Evolutionary conservation across 2,888 invertebrate species (phyloP), one percentile per base, ranked within the genome.

Genomic region (Nephrotoma flavescens): DNA sequence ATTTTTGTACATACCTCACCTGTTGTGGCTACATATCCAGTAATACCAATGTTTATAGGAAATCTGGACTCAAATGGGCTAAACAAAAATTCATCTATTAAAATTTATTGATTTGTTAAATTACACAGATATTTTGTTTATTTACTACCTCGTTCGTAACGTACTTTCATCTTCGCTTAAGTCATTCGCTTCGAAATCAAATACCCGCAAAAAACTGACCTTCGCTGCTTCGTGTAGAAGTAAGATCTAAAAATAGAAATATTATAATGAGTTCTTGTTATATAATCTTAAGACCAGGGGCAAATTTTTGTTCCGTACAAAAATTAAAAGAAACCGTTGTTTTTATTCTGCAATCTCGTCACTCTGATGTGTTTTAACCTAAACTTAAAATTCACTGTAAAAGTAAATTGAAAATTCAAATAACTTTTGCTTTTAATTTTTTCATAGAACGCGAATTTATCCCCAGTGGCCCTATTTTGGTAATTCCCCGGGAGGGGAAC

Each of bases 41-140:
- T 98, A 90, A 98, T 97, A 87, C 98, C 98, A 88, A 98, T 95
- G 92, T 98, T 98, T 90, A 98, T 97, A 52, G 98, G 98, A 92
- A 98, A 98, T 88, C 98, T 94, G 90, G 97, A 97, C 91, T 97
- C 97, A 92, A 96, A 97, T 86, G 97, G 97, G 91, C 95, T 95
- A 91, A 88, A 93, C 93, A 84, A 71, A 31, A 71, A 71, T 31
- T 71, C 19, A 71, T 71, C 71, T 71, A 71, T 87, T 88, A 88
- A 88, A 87, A 87, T 41, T 47, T 31, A 86, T 85, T 85, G 86
- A 87, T 86, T 71, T 71, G 71, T 71, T 71, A 71, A 71, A 71
- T 31, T 71, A 31, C 7, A 71, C 71, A 31, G 9, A 31, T 11
- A 31, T 71, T 71, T 31, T 83, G 86, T 86, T 41, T 88, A 88